Percentiles rank a stretch among this genome's conserved stretches.
Evolutionary conservation across 2,888 invertebrate species (phyloP).

Genomic region (Napeogenes sylphis): DNA sequence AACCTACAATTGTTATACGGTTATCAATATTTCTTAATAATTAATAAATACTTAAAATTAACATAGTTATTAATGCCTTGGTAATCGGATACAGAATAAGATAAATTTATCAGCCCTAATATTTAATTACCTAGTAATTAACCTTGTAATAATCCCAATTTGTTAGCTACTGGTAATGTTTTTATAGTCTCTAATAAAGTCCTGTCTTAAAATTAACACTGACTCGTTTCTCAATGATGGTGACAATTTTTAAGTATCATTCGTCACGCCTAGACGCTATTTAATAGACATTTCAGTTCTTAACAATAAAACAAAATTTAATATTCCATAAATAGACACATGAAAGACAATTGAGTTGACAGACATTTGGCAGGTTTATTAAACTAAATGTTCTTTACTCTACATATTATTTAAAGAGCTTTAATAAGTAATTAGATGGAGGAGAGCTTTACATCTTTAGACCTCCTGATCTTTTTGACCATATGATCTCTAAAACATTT

Average conservation of each 20-base stretch:
- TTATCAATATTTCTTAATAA: too few relatives aligned
- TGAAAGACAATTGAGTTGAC: too few relatives aligned
- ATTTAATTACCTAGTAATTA: conserved; percentile 37
- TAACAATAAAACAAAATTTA: background rate
- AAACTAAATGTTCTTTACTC: too few relatives aligned
- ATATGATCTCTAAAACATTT: too few relatives aligned
- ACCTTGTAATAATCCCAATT: conserved; percentile 64
- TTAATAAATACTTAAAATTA: too few relatives aligned
- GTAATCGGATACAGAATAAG: background rate
- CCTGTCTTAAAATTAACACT: conserved; percentile 64
- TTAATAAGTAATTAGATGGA: too few relatives aligned
- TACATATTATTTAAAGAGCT: too few relatives aligned
- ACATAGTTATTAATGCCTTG: too few relatives aligned
- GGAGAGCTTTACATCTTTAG: too few relatives aligned
- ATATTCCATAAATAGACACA: conserved; percentile 1
- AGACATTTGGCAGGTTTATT: too few relatives aligned
- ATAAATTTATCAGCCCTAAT: conserved; percentile 20
- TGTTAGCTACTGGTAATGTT: conserved; percentile 48
- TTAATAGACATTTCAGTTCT: conserved; percentile 19
- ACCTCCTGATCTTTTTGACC: too few relatives aligned
- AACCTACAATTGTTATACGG: too few relatives aligned
- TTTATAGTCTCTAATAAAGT: conserved; percentile 63
- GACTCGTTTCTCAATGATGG: conserved; percentile 56
- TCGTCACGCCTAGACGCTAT: conserved; percentile 23
- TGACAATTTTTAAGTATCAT: conserved; percentile 40